Evolutionary conservation across 2,797 vertebrate species (phyloP), one percentile per base, ranked within the genome.

Genomic region (Sarcoramphus papa): DNA sequence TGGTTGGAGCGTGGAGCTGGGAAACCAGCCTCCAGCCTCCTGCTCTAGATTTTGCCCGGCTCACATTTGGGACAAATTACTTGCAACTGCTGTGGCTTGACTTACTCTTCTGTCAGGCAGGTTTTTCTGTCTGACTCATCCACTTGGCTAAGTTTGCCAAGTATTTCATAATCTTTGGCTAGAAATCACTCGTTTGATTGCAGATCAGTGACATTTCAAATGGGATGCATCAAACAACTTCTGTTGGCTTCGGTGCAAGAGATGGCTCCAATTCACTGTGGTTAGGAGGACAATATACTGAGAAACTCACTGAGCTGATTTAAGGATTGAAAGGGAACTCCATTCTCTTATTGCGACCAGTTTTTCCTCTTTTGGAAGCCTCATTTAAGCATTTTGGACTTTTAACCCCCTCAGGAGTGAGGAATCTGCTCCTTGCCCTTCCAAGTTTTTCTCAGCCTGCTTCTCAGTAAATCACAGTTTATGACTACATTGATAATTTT

Each of bases 61-160:
- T 92, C 89, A 59, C 92, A 92, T 96, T 94, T 97, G 92, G 89
- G 91, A 97, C 89, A 92, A 90, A 91, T 95, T 96, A 96, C 59
- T 95, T 79, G 53, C 88, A 91, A 96, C 54, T 86, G 95, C 90
- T 96, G 67, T 82, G 83, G 76, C 59, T 96, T 91, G 67, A 93
- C 87, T 91, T 78, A 72, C 53, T 93, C 78, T 80, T 88, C 57
- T 67, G 79, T 92, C 73, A 53, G 79, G 88, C 89, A 91, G 85
- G 91, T 94, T 96, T 95, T 88, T 56, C 82, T 85, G 27, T 62
- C 78, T 95, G 94, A 91, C 87, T 96, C 91, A 96, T 83, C 54
- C 65, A 56, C 59, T 86, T 40, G 63, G 62, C 35, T 54, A 33
- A 43, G 20, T 76, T 96, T 82, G 62, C 69, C 82, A 84, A 91